These are phyloP conservation scores for Catostomus latipinnis DNA, from an alignment of 2,797 vertebrate genomes.

Conservation along the genomic window DNA sequence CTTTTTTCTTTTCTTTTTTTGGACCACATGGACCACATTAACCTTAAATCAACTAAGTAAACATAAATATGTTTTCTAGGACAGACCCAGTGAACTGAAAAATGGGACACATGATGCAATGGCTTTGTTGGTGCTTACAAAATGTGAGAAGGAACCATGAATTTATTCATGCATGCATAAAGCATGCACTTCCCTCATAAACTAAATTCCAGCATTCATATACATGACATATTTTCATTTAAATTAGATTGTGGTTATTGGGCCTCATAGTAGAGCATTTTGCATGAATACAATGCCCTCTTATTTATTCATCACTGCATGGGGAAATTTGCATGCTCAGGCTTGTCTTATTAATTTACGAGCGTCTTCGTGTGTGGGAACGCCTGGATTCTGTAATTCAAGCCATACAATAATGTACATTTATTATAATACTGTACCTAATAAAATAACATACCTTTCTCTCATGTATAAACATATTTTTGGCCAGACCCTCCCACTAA, in stretches of 20 bases:
- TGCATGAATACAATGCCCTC: slow-evolving; percentile 68
- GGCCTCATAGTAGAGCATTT: slow-evolving; percentile 56
- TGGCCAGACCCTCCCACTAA: slow-evolving; percentile 79
- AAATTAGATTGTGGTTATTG: slow-evolving; percentile 56
- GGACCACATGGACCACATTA: slow-evolving; percentile 8
- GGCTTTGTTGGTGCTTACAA: slow-evolving; percentile 17
- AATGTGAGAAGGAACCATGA: slow-evolving; percentile 24
- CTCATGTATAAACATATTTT: slow-evolving; percentile 7
- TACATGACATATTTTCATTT: slow-evolving; percentile 46
- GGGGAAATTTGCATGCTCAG: slow-evolving; percentile 65
- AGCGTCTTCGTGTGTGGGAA: slow-evolving; percentile 53
- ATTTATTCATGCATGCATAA: slow-evolving; percentile 14
- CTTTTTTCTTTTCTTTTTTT: neutral
- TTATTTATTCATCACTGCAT: slow-evolving; percentile 71
- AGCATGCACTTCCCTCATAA: slow-evolving; percentile 29
- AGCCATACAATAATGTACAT: slow-evolving; percentile 67
- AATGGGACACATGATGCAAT: slow-evolving; percentile 13
- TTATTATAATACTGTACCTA: slow-evolving; percentile 3
- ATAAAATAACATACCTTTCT: slow-evolving; percentile 55
- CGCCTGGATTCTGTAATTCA: slow-evolving; percentile 65
- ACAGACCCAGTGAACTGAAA: slow-evolving; percentile 29
- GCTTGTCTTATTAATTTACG: slow-evolving; percentile 69
- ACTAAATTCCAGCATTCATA: slow-evolving; percentile 44
- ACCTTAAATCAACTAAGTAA: slow-evolving; percentile 18
- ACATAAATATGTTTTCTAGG: slow-evolving; percentile 24